These are phyloP conservation scores for Villa cingulata DNA, from an alignment of 2,888 invertebrate species.

Conservation along the genomic window DNA sequence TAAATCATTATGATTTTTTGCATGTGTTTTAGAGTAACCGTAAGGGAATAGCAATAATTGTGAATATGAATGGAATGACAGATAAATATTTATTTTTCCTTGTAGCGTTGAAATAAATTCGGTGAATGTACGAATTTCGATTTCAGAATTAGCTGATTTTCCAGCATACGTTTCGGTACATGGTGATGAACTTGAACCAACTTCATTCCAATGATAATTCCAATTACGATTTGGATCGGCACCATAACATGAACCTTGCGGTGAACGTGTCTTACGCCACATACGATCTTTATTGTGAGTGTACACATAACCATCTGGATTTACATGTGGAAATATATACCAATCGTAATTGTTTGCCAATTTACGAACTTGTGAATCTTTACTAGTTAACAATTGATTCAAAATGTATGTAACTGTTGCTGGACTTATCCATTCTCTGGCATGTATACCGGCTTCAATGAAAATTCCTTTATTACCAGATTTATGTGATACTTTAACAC, in stretches of 20 bases:
- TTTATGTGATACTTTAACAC: conserved; percentile 20
- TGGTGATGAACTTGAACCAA: conserved; percentile 43
- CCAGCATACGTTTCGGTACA: conserved; percentile 55
- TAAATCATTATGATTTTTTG: conserved; percentile 39
- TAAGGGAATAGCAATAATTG: conserved; percentile 55
- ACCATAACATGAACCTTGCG: conserved; percentile 43
- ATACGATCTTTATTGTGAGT: conserved; percentile 43
- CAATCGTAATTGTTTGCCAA: conserved; percentile 42
- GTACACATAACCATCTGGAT: conserved; percentile 59
- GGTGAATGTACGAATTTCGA: conserved; percentile 44
- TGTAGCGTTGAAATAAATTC: conserved; percentile 40
- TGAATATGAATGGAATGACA: conserved; percentile 62
- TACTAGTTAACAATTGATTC: conserved; percentile 37
- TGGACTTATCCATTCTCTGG: conserved; percentile 41
- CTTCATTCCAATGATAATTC: conserved; percentile 51
- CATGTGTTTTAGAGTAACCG: conserved; percentile 40
- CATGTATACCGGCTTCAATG: conserved; percentile 27
- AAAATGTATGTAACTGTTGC: conserved; percentile 39
- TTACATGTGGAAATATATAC: conserved; percentile 54
- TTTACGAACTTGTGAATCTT: conserved; percentile 26
- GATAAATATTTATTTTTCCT: conserved; percentile 44
- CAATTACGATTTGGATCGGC: conserved; percentile 70
- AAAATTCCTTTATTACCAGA: conserved; percentile 28
- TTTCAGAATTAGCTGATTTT: conserved; percentile 52
- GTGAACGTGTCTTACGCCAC: conserved; percentile 55